These are phyloP conservation scores for Leuciscus waleckii DNA, from an alignment of 2,797 vertebrate genomes.

Conservation along the genomic window DNA sequence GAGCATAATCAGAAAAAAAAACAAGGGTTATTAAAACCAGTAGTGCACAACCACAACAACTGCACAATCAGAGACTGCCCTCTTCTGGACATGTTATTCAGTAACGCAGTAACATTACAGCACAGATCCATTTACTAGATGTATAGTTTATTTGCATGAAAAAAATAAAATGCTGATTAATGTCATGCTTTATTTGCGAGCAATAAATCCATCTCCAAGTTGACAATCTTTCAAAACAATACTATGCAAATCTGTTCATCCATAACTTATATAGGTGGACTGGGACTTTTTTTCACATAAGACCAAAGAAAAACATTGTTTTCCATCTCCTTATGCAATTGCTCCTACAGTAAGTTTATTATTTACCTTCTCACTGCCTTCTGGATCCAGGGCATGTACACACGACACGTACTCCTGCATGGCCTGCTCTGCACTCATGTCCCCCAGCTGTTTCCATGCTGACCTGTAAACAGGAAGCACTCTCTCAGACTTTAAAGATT, in stretches of 20 bases:
- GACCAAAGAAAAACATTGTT: not conserved
- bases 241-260: not conserved
- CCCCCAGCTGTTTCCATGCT: conserved; percentile 94
- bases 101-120: not conserved
- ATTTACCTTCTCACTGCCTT: conserved; percentile 89
- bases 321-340: not conserved
- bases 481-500: too few species aligned
- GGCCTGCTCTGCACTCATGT: conserved; percentile 88
- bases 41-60: not conserved
- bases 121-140: not conserved
- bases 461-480: conserved; percentile 80
- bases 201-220: not conserved
- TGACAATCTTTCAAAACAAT: not conserved
- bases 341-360: not conserved
- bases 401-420: conserved; percentile 93
- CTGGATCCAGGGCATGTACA: conserved; percentile 90
- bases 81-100: conserved; percentile 67
- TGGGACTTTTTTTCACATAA: not conserved
- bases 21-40: not conserved
- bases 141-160: not conserved
- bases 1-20: not conserved
- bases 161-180: not conserved
- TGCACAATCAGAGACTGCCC: conserved; percentile 72
- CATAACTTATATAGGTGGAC: not conserved
- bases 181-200: not conserved